phyloP scores from a whole-genome alignment of 2,797 vertebrate species.

The Halcyon badia region DNA sequence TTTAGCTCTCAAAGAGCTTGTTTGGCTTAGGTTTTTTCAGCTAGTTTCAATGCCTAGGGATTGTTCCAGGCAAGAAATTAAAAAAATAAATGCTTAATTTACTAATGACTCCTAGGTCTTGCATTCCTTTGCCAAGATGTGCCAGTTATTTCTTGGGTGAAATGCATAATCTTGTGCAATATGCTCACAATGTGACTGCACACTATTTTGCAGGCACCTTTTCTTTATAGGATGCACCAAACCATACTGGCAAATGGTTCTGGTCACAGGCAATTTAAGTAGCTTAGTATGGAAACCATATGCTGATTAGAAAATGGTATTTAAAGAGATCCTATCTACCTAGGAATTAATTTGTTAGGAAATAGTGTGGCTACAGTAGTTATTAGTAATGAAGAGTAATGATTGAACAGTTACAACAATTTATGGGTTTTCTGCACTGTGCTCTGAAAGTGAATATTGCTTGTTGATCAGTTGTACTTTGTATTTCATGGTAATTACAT shows the following conservation, averaged over 20 bases:
- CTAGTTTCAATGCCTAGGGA: neutral
- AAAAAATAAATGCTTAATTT: neutral
- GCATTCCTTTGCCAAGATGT: neutral
- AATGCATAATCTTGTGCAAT: neutral
- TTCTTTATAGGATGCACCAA: neutral
- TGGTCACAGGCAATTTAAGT: neutral
- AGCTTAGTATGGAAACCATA: neutral
- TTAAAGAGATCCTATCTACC: neutral
- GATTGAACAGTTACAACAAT: neutral
- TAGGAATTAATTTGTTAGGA: neutral
- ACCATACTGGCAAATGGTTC: neutral
- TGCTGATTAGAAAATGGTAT: neutral
- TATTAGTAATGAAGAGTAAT: neutral
- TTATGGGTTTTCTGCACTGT: neutral
- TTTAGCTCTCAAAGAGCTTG: neutral
- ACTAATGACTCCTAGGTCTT: neutral
- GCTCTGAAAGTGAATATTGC: neutral
- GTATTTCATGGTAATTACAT: neutral
- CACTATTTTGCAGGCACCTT: neutral
- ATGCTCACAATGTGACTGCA: neutral
- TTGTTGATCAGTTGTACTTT: neutral
- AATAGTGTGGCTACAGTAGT: neutral
- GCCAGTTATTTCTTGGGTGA: neutral
- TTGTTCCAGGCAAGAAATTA: neutral
- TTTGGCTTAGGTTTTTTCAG: neutral